Percentiles rank a stretch among this genome's conserved stretches.
These are phyloP conservation scores for Varroa destructor DNA, from an alignment of 1,140 invertebrate species.

Conservation along the genomic window DNA sequence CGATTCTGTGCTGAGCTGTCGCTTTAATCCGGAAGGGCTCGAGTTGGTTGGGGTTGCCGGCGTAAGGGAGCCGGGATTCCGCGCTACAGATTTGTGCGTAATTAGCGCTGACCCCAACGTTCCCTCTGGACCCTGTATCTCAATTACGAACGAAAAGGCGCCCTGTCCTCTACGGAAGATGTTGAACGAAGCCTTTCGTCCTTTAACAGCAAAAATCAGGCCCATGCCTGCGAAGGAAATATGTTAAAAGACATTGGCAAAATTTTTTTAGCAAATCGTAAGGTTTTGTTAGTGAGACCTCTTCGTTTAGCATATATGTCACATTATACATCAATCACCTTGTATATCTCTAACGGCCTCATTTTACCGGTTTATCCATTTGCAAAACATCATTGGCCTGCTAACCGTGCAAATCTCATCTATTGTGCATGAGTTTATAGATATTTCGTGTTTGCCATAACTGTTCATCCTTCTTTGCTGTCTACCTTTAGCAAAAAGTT, in stretches of 20 bases:
- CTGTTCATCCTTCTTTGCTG: not conserved
- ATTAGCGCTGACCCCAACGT: constrained; percentile 29
- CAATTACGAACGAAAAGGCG: constrained; percentile 34
- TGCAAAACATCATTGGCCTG: not conserved
- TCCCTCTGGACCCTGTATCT: constrained; percentile 34
- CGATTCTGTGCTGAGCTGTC: constrained; percentile 16
- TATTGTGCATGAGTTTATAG: too few species aligned
- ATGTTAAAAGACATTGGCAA: not conserved
- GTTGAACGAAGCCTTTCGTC: constrained; percentile 33
- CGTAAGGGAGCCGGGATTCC: not conserved
- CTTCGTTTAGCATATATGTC: too few species aligned
- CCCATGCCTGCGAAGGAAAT: constrained; percentile 33
- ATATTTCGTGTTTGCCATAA: too few species aligned
- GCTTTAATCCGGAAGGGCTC: not conserved
- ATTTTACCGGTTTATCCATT: not conserved
- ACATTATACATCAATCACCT: too few species aligned
- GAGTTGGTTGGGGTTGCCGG: too few species aligned
- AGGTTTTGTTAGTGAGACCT: too few species aligned
- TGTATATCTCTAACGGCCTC: not conserved
- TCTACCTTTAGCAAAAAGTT: constrained; percentile 22
- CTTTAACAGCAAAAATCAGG: constrained; percentile 33
- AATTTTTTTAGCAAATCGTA: too few species aligned
- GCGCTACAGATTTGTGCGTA: constrained; percentile 8
- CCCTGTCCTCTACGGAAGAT: constrained; percentile 31
- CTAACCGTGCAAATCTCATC: too few species aligned